phyloP scores from a whole-genome alignment of 1,140 invertebrate species.

The Lanistes nyassanus region DNA sequence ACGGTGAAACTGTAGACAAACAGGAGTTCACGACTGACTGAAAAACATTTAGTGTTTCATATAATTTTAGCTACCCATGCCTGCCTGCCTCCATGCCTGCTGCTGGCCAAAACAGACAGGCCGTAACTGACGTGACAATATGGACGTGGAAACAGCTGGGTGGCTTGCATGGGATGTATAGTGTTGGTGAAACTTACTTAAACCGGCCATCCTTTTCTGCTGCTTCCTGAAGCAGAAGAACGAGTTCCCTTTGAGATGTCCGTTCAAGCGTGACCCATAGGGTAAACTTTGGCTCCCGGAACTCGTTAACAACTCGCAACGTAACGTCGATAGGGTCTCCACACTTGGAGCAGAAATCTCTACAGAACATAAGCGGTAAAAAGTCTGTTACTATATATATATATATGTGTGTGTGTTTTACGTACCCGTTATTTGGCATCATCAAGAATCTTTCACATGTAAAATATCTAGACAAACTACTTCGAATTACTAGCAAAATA shows the following conservation, averaged over 20 bases:
- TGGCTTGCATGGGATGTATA: too few species aligned
- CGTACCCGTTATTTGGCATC: too few species aligned
- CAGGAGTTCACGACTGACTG: not conserved
- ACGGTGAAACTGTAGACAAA: constrained; percentile 18
- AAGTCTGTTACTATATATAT: too few species aligned
- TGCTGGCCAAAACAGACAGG: not conserved
- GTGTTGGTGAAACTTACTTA: constrained; percentile 3
- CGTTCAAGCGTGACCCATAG: not conserved
- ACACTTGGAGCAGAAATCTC: constrained; percentile 12
- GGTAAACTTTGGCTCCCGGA: not conserved
- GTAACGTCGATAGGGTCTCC: constrained; percentile 15
- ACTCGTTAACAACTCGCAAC: not conserved
- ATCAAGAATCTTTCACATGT: too few species aligned
- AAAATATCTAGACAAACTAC: too few species aligned
- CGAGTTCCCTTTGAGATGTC: constrained; percentile 13
- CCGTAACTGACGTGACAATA: not conserved
- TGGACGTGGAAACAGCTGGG: not conserved
- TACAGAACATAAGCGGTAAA: not conserved
- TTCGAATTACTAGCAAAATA: too few species aligned
- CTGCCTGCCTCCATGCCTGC: not conserved
- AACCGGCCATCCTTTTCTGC: constrained; percentile 16
- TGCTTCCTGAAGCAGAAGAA: constrained; percentile 18
- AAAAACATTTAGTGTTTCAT: not conserved
- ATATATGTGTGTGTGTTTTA: too few species aligned
- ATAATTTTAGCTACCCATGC: not conserved